A percentile compares a stretch with the other conserved stretches of the same genome.
Evolutionary conservation across 2,888 invertebrate species (phyloP).

Genomic region (Apodemia duryi): DNA sequence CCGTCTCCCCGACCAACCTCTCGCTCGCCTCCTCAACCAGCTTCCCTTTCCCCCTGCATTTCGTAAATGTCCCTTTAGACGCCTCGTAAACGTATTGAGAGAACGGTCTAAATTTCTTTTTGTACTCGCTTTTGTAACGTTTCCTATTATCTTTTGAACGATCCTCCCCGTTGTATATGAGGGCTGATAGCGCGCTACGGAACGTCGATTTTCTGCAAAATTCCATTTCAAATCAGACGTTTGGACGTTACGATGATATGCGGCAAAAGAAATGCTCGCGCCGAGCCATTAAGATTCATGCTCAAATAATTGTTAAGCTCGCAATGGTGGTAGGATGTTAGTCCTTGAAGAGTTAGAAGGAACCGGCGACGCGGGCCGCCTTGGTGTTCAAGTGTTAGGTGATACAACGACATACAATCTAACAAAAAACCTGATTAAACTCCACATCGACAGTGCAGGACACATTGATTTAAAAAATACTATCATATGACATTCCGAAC

Average conservation of each 20-base stretch:
- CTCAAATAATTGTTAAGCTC: constrained; percentile 76
- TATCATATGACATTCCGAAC: constrained; percentile 74
- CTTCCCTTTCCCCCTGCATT: constrained; percentile 82
- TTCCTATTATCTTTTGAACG: constrained; percentile 82
- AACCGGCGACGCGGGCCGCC: constrained; percentile 56
- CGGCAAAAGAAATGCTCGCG: constrained; percentile 75
- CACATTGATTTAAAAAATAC: constrained; percentile 66
- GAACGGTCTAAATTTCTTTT: constrained; percentile 90
- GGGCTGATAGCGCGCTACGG: constrained; percentile 79
- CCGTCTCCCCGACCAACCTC: constrained; percentile 64
- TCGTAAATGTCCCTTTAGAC: constrained; percentile 83
- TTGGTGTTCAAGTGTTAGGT: constrained; percentile 60
- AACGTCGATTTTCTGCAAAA: constrained; percentile 80
- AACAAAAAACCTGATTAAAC: constrained; percentile 70
- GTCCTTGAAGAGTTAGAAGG: constrained; percentile 67
- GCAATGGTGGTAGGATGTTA: constrained; percentile 75
- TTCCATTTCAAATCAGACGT: constrained; percentile 75
- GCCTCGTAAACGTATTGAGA: constrained; percentile 88
- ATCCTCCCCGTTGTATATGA: constrained; percentile 80
- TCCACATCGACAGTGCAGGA: constrained; percentile 60
- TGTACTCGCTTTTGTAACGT: constrained; percentile 88
- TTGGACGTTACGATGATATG: constrained; percentile 66
- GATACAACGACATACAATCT: constrained; percentile 76
- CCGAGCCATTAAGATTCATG: constrained; percentile 73
- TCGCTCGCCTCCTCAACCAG: constrained; percentile 76